Evolutionary conservation across 2,888 invertebrate genomes (phyloP), one percentile per base, ranked within the genome.

Genomic region (Microctonus hyperodae): DNA sequence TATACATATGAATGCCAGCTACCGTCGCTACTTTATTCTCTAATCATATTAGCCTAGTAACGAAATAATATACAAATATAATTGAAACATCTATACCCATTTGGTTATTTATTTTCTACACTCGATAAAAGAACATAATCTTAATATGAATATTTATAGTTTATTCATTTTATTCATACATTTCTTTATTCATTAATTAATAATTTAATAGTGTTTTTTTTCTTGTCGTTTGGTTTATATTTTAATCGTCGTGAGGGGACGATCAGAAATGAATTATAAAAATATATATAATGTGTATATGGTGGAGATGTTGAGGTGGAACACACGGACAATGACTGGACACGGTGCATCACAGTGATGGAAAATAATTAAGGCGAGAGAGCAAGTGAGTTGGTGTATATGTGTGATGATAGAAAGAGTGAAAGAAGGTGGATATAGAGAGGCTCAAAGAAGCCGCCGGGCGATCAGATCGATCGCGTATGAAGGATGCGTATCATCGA

Each of bases 311-410:
- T 16, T 33, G 70, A 69, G 22, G 51, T 65, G 65, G 67, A 64
- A 57, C 28, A 28, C 60, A 69, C 60, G 60, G 66, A 78, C 80
- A 79, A 80, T 75, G 69, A 75, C 74, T 73, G 73, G 74, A 73
- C 70, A 73, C 71, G 69, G 48, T 72, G 66, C 64, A 71, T 76
- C 75, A 73, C 76, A 76, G 76, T 77, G 79, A 78, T 72, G 79
- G 75, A 80, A 79, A 79, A 78, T 80, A 80, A 81, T 80, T 79
- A 79, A 79, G 75, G 70, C 75, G 73, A 69, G 70, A 69, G 70
- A 64, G 69, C 68, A 69, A 73, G 69, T 22, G 50, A 53, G 37
- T 53, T 53, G 28, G 61, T 62, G 16, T 44, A 20, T 44, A 20
- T 44, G 7, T 44, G 37, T 35, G 20, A 51, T 53, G 33, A 50